Base-by-base conservation (phyloP, 1,140 invertebrate genomes). In the Saccostrea glomerata region DNA sequence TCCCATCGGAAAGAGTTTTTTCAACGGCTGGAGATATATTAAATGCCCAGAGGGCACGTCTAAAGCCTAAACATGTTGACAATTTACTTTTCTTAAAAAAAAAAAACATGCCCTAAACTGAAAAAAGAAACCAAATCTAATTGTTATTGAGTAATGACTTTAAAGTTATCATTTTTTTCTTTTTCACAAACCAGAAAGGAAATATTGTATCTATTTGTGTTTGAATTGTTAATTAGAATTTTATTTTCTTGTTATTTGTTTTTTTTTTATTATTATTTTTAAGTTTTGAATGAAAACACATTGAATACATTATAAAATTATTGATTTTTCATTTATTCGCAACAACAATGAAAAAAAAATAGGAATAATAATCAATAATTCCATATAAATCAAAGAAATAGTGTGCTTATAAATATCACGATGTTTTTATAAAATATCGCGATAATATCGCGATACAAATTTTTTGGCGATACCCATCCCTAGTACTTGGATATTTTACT, bases 211-310 rank as follows among this genome's bases (percentile, higher is more conserved):
- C 40, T 23, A 77, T 30, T 73, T 73, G 11, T 30, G 66, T 73
- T 73, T 73, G 66, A 73, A 36, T 1, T 30, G 58, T 60, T 60
- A 30, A 73, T 73, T 73, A 25, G 23, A 73, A 73, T 73, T 73
- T 73, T 73, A 73, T 73, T 73, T 73, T 12, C 66, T 73, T 73
- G 30, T 36, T 36, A 23, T 73, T 12, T 25, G 66, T 73, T 36
- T 12, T 25, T 9, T 73, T 25, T 30, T 23, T 73, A n/a, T n/a
- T n/a, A n/a, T 13, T 73, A 3, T 3, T 11, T 20, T 73, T 73
- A 23, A 30, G 6, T 30, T 73, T 73, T 15, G 5, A 66, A n/a
- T 20, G 20, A 20, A n/a, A 66, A 66, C 23, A 66, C 23, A 66
- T 66, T n/a, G n/a, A 66, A 20, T n/a, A 7, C 20, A 4, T n/a